Evolutionary conservation across 2,888 invertebrate genomes (phyloP).

Genomic region (Liopterus haemorrhoidalis): DNA sequence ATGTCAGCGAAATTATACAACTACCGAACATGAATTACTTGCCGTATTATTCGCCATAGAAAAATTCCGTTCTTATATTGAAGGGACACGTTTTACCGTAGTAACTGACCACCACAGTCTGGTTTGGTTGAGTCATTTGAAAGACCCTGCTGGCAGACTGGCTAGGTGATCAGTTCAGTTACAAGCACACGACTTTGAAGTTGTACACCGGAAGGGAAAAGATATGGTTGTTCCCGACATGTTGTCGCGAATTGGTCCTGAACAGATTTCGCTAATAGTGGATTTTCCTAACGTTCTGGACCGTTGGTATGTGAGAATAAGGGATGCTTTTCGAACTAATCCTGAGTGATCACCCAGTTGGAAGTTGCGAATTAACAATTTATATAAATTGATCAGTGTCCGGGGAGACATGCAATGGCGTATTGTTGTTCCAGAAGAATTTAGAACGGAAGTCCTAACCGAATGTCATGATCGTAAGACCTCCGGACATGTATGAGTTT

Average conservation of each 20-base stretch:
- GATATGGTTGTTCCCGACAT: background rate
- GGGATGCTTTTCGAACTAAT: too few relatives aligned
- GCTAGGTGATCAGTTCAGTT: background rate
- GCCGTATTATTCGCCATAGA: background rate
- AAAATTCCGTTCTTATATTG: background rate
- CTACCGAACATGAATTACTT: background rate
- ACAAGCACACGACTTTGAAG: background rate
- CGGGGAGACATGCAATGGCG: too few relatives aligned
- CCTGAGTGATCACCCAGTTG: too few relatives aligned
- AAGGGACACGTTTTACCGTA: background rate
- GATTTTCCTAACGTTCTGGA: too few relatives aligned
- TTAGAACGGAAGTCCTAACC: background rate
- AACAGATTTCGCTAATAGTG: too few relatives aligned
- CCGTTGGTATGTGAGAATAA: too few relatives aligned
- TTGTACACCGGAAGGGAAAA: constrained; percentile 1
- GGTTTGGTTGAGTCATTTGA: background rate
- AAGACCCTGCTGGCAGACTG: background rate
- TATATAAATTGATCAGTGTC: too few relatives aligned
- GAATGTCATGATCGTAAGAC: background rate
- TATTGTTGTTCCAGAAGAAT: too few relatives aligned
- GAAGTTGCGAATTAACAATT: too few relatives aligned
- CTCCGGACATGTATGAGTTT: background rate
- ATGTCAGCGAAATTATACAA: background rate
- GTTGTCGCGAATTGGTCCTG: background rate
- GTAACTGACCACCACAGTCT: background rate